Base-by-base conservation (phyloP, 2,113 vertebrate species). In the Corydoras sp. region DNA sequence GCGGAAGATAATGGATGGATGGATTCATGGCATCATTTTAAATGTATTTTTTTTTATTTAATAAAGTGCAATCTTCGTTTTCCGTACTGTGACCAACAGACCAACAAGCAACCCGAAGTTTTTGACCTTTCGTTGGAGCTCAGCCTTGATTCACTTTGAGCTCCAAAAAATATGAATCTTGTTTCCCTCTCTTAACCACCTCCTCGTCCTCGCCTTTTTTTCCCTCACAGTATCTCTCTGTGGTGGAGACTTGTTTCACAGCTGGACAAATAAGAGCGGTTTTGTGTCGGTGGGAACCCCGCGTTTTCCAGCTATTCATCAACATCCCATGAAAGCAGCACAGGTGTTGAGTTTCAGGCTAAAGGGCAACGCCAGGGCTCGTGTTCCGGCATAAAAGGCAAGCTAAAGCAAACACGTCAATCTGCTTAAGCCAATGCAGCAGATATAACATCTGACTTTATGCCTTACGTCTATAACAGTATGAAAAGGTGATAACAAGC, bases 251-350 rank as follows among this genome's bases (percentile, higher is more conserved):
- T 75, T 58, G 58, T 69, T 69, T 71, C 81, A 80, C 79, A 82
- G 79, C 81, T 81, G 79, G 78, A 81, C 72, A 82, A 82, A 84
- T 82, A 81, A 77, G 77, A 78, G 73, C 56, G 62, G 65, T 80
- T 84, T 81, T 84, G 76, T 80, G 58, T 67, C 53, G 61, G 77
- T 78, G 81, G 79, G 82, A 84, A 80, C 74, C 54, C 62, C 51
- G 15, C 10, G 65, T 77, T 77, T 76, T 69, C 65, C 72, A 81
- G 69, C 79, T 82, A 79, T 82, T 81, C 76, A 80, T 77, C 81
- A 78, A 70, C 77, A 76, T 78, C 79, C 76, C 72, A 79, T 84
- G 77, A 82, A 82, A 71, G 35, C 63, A 71, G 74, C 32, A 62
- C 76, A 82, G 81, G 79, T 84, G 82, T 77, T 80, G 67, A 30